phyloP scores from a whole-genome alignment of 2,113 vertebrate species.

The Cryptomyrus ogoouensis region DNA sequence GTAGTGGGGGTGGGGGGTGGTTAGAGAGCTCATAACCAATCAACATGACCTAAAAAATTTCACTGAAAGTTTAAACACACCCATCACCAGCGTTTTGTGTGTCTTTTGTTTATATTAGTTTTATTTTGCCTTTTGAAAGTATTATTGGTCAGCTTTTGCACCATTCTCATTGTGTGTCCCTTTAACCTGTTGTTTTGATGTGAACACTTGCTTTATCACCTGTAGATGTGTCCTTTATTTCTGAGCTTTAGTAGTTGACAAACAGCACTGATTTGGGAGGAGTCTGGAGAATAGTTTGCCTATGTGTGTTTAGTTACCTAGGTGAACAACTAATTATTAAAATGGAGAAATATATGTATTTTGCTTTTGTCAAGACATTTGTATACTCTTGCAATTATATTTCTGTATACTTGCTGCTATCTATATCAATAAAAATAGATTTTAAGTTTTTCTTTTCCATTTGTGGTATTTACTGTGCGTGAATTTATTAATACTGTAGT shows the following conservation, averaged over 20 bases:
- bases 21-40: not conserved
- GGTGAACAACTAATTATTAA: conserved; percentile 81
- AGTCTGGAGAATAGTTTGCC: conserved; percentile 65
- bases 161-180: conserved; percentile 53
- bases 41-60: not conserved
- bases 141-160: conserved; percentile 24
- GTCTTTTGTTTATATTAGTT: conserved; percentile 12
- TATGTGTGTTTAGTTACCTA: conserved; percentile 78
- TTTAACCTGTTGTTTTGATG: conserved; percentile 48
- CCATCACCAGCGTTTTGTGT: conserved; percentile 16
- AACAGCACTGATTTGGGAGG: conserved; percentile 63
- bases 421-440: conserved; percentile 78
- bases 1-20: not conserved
- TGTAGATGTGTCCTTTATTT: conserved; percentile 42
- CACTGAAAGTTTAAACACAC: conserved; percentile 18
- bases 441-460: conserved; percentile 62
- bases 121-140: conserved; percentile 19
- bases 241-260: conserved; percentile 62
- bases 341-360: conserved; percentile 83
- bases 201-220: conserved; percentile 46
- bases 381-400: conserved; percentile 91
- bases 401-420: conserved; percentile 88
- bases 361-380: conserved; percentile 85
- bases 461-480: not conserved
- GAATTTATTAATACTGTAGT: not conserved